Evolutionary conservation across 2,888 invertebrate genomes (phyloP), one percentile per base, ranked within the genome.

Genomic region (Leucania comma): DNA sequence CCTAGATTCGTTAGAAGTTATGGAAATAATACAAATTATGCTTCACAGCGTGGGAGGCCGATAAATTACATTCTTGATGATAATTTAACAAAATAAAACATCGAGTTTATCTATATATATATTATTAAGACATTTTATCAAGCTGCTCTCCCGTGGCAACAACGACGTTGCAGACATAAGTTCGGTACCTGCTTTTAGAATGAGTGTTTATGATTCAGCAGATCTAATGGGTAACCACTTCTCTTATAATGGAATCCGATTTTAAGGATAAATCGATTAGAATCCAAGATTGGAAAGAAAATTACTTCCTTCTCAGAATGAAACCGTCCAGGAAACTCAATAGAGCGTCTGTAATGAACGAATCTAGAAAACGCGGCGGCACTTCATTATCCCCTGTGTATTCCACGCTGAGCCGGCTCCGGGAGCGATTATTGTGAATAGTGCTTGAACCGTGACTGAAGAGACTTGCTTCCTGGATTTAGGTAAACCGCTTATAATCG

Each of bases 351-450:
- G 29, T 64, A 65, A 71, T 69, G 35, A 71, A 59, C 54, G 65
- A 38, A 58, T 17, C 61, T 64, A 56, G 64, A 68, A 65, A 71
- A 80, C 67, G 61, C 29, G 14, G 60, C 38, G 51, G 42, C 50
- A 66, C 72, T 68, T 77, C 60, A 79, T 77, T 66, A 81, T 77
- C 54, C 51, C 46, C 56, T 48, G 38, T 53, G 67, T 64, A 24
- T 67, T 57, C 64, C 64, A 48, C 62, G 46, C 56, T 29, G 17
- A 20, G 26, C 17, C 10, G 26, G n/a, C 62, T 51, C 26, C 56
- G 59, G 35, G 60, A 50, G 20, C 22, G 53, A 42, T 46, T 29
- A 54, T 46, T 69, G 61, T 46, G 54, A 57, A 61, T 61, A 60
- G 58, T 54, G 32, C 12, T 38, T 61, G 48, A 70, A 63, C 46